Base-by-base conservation (phyloP, 2,888 invertebrate species). In the Zelleria hepariella region DNA sequence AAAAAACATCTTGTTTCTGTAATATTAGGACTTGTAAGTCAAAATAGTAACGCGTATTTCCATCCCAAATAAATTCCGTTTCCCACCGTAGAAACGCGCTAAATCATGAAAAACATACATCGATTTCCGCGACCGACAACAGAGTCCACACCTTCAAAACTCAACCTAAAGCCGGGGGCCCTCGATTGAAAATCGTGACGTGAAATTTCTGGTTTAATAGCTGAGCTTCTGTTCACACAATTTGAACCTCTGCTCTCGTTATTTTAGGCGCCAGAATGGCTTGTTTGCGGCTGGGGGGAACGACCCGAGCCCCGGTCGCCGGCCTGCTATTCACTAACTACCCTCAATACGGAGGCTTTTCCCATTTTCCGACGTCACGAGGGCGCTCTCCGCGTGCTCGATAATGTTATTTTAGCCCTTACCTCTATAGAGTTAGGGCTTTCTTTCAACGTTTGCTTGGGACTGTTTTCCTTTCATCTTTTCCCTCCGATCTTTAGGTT, bases 311-410 rank as follows among this genome's bases (percentile, higher is more conserved):
- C 55, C 26, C 20, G 77, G 78, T 77, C 77, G 72, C 69, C 69
- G 77, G 70, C 77, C 80, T 70, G 75, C 76, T 77, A 79, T 76
- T 82, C 78, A 78, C 69, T 67, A 79, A 77, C 78, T 75, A 78
- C 77, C 78, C 79, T 66, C 69, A 60, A 69, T 75, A 71, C 72
- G 65, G 67, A 55, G 32, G 32, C 32, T 68, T 75, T n/a, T 70
- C 67, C 72, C 73, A 72, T 72, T 72, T 76, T 74, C 73, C 48
- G 57, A 32, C 58, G 32, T 49, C 58, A 49, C 58, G 32, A 32
- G 25, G 56, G 56, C 32, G 18, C 27, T 56, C 53, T 2, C 32
- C 32, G 32, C 32, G 32, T 42, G 15, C 32, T 42, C 32, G 2
- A 42, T 20, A 5, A 53, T 10, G 8, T 15, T 42, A 42, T 42